Percentiles rank a stretch among this genome's conserved stretches.
phyloP scores from a whole-genome alignment of 2,797 vertebrate genomes.

The Neosilurus hyrtlii region DNA sequence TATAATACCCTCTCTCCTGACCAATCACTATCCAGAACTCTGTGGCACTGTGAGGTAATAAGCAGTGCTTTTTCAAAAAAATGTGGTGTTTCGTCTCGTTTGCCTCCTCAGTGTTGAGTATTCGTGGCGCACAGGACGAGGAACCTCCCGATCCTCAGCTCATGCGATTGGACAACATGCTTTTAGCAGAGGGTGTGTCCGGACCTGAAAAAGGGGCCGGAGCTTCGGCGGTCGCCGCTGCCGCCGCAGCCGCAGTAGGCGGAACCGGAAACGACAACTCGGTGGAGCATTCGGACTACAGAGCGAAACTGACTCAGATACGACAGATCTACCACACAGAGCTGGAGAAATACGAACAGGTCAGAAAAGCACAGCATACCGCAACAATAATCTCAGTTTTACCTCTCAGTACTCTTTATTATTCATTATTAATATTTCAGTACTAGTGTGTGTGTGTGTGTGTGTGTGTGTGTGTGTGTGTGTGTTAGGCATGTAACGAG shows the following conservation, averaged over 20 bases:
- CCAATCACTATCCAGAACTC: background rate
- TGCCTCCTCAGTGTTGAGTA: slow-evolving; percentile 86
- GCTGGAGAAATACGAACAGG: slow-evolving; percentile 99
- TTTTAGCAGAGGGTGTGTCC: slow-evolving; percentile 93
- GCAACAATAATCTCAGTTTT: background rate
- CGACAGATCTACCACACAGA: slow-evolving; percentile 98
- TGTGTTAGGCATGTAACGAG: slow-evolving; percentile 88
- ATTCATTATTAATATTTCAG: background rate
- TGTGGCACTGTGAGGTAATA: background rate
- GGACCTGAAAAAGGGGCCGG: slow-evolving; percentile 96
- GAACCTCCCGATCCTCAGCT: slow-evolving; percentile 96
- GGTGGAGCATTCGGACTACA: slow-evolving; percentile 94
- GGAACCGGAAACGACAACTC: slow-evolving; percentile 90
- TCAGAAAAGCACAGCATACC: slow-evolving; percentile 57
- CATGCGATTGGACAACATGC: slow-evolving; percentile 99
- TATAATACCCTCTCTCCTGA: background rate
- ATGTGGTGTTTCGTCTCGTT: slow-evolving; percentile 10
- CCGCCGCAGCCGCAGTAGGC: slow-evolving; percentile 85
- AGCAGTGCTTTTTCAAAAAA: background rate
- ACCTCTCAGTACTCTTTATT: background rate
- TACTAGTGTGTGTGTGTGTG: slow-evolving; percentile 5
- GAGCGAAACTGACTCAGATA: slow-evolving; percentile 97
- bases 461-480: slow-evolving; percentile 32
- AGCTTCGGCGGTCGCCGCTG: slow-evolving; percentile 86
- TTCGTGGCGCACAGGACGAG: slow-evolving; percentile 96